Percentiles rank a stretch among this genome's conserved stretches.
phyloP scores from a whole-genome alignment of 2,888 invertebrate species.

The Dascillus cervinus region DNA sequence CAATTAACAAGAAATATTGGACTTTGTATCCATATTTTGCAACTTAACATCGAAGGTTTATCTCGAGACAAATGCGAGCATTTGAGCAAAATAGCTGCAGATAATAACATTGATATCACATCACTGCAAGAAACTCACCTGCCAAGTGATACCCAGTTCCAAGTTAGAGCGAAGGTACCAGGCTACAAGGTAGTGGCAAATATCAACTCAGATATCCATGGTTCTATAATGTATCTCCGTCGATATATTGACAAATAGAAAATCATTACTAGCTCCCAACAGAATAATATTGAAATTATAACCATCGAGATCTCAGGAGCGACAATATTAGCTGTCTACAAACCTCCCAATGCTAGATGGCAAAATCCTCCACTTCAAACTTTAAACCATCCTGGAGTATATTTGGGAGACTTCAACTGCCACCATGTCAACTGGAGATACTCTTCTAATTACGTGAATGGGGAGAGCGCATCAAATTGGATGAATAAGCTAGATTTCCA shows the following conservation, averaged over 20 bases:
- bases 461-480: too few relatives aligned
- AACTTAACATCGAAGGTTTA: constrained; percentile 1
- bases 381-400: background rate
- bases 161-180: background rate
- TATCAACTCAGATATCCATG: constrained; percentile 2
- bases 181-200: constrained; percentile 1
- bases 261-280: background rate
- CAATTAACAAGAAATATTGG: constrained; percentile 2
- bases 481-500: background rate
- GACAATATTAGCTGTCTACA: constrained; percentile 1
- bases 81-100: constrained; percentile 1
- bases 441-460: background rate
- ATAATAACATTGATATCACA: background rate
- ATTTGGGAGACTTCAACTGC: constrained; percentile 1
- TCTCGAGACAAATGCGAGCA: constrained; percentile 1
- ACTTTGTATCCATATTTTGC: constrained; percentile 1
- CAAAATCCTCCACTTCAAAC: constrained; percentile 1
- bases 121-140: too few relatives aligned
- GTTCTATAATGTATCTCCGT: constrained; percentile 2
- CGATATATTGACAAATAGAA: background rate
- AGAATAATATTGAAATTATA: background rate
- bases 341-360: background rate
- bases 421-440: constrained; percentile 3
- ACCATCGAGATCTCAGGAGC: too few relatives aligned
- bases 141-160: background rate